Conservation (phyloP, 1,140 invertebrate genomes). For the Metopolophium dirhodum region DNA sequence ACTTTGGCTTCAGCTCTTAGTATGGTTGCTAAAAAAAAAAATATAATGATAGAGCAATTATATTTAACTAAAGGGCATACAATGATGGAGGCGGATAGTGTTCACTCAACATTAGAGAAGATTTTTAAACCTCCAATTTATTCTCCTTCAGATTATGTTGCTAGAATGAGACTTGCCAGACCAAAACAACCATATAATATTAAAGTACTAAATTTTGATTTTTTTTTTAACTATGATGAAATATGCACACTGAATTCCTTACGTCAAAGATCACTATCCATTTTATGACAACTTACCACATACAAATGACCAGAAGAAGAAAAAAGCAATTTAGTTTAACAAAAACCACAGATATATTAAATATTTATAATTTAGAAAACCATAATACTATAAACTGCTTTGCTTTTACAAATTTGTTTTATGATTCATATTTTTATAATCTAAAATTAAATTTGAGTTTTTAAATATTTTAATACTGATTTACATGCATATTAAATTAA, state of each 20-base stretch:
- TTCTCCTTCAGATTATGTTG: conserved; percentile 57
- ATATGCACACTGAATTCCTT: background rate
- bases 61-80: conserved; percentile 61
- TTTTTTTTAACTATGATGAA: conserved; percentile 57
- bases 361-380: too few species aligned
- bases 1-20: too few species aligned
- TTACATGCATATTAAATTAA: too few species aligned
- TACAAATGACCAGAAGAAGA: too few species aligned
- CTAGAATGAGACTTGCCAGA: conserved; percentile 53
- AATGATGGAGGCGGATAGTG: conserved; percentile 61
- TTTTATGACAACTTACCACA: too few species aligned
- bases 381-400: too few species aligned
- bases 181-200: conserved; percentile 58
- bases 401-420: too few species aligned
- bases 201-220: conserved; percentile 52
- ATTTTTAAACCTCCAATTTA: conserved; percentile 55
- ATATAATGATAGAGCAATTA: conserved; percentile 52
- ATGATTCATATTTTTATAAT: too few species aligned
- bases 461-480: too few species aligned
- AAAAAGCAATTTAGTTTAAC: too few species aligned
- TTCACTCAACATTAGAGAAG: conserved; percentile 58
- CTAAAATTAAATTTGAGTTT: too few species aligned
- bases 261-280: background rate
- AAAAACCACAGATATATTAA: too few species aligned
- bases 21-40: conserved; percentile 26